phyloP scores from a whole-genome alignment of 2,113 vertebrate genomes.

The Fulica atra region DNA sequence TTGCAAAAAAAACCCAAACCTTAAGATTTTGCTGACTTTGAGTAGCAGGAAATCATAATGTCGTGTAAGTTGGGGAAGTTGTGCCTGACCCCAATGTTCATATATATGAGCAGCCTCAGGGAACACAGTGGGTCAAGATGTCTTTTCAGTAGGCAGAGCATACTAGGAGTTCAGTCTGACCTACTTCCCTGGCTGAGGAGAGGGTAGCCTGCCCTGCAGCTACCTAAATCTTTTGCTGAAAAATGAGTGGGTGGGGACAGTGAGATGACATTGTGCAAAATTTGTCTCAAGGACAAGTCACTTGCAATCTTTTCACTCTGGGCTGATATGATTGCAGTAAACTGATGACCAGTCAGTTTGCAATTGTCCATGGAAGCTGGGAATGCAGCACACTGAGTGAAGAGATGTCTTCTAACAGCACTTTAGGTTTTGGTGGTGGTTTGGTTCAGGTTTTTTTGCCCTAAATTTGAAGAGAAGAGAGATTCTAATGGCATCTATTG shows the following conservation, averaged over 20 bases:
- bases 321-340: neutral
- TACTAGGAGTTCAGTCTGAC: neutral
- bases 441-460: neutral
- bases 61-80: neutral
- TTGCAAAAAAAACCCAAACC: neutral
- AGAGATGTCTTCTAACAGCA: neutral
- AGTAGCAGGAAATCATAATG: neutral
- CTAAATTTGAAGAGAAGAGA: neutral
- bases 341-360: neutral
- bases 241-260: neutral
- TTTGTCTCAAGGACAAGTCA: slow-evolving; percentile 32
- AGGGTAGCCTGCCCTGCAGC: slow-evolving; percentile 20
- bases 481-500: neutral
- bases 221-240: neutral
- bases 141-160: neutral
- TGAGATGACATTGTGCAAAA: neutral
- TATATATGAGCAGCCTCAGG: neutral
- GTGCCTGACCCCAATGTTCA: neutral
- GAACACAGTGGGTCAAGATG: neutral
- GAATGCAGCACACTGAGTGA: neutral
- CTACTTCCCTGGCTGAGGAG: neutral
- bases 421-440: neutral
- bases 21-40: neutral
- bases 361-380: neutral
- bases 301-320: neutral